Evolutionary conservation across 2,113 vertebrate species (phyloP).

Genomic region (Pelobates fuscus): DNA sequence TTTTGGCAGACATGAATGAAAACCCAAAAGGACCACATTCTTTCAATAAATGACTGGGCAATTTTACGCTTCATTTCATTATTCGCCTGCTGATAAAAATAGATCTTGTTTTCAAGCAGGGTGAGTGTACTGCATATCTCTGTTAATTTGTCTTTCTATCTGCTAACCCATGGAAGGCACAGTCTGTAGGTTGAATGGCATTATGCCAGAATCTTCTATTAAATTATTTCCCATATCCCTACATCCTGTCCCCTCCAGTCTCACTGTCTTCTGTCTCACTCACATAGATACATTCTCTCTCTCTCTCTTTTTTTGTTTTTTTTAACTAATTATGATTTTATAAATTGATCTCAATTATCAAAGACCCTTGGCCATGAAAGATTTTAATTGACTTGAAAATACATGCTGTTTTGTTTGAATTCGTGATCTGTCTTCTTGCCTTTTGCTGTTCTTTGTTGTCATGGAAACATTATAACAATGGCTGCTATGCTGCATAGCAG

Average conservation of each 20-base stretch:
- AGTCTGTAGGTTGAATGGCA: constrained; percentile 23
- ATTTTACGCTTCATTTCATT: background rate
- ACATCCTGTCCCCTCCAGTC: background rate
- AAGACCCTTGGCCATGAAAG: constrained; percentile 59
- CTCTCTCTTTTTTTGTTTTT: constrained; percentile 8
- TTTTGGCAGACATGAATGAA: constrained; percentile 50
- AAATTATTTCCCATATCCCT: constrained; percentile 17
- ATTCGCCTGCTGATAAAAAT: constrained; percentile 40
- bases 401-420: constrained; percentile 54
- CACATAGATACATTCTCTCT: too few species aligned
- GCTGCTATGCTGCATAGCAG: constrained; percentile 45
- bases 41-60: constrained; percentile 29
- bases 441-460: constrained; percentile 57
- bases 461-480: constrained; percentile 63
- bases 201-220: constrained; percentile 24
- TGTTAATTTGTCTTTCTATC: constrained; percentile 15
- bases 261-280: constrained; percentile 39
- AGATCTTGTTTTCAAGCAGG: constrained; percentile 52
- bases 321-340: constrained; percentile 19
- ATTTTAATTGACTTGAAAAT: constrained; percentile 65
- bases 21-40: constrained; percentile 29
- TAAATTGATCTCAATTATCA: constrained; percentile 67
- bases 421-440: constrained; percentile 55
- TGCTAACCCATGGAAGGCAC: constrained; percentile 32
- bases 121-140: constrained; percentile 37